Evolutionary conservation across 1,140 invertebrate genomes (phyloP), one percentile per base, ranked within the genome.

Genomic region (Microplitis mediator): DNA sequence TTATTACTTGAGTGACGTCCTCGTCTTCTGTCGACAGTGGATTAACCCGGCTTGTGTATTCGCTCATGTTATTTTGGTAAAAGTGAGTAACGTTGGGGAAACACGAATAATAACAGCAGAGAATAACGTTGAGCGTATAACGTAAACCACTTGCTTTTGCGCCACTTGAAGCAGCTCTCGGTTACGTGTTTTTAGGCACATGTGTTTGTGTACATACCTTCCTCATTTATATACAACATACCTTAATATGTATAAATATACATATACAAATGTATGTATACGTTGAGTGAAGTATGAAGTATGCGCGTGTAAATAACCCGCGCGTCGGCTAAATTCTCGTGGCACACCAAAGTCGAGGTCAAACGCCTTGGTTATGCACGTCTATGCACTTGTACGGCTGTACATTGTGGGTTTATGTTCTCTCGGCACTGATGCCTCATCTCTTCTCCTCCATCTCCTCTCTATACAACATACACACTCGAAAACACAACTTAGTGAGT

Each of bases 361-460:
- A 71, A 71, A 65, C 61, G 69, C 62, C 69, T 71, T 71, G 61
- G 69, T 71, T 71, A 71, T 71, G 51, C 51, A n/a, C 69, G 62
- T 71, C 45, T 71, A 45, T 45, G 69, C 61, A 71, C 69, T 71
- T 71, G 69, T 64, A 56, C 39, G 51, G 50, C 39, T 45, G 35
- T 71, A 54, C 60, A 50, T 23, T 71, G 60, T 35, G 60, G 23
- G 61, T 63, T 63, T 63, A 63, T 71, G 69, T 50, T 32, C 60
- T 63, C 39, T 45, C 39, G 39, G 39, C 11, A 45, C 39, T 45
- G 39, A 45, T 45, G 39, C 39, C 11, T 45, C 39, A 45, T 9
- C 39, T 45, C 39, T 11, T 6, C 39, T 45, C 39, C 6, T 45
- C 39, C 39, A 9, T 45, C 39, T 45, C 39, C 11, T 45, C 39